Conservation (phyloP, 2,888 invertebrate genomes). For the Pandemis corylana region DNA sequence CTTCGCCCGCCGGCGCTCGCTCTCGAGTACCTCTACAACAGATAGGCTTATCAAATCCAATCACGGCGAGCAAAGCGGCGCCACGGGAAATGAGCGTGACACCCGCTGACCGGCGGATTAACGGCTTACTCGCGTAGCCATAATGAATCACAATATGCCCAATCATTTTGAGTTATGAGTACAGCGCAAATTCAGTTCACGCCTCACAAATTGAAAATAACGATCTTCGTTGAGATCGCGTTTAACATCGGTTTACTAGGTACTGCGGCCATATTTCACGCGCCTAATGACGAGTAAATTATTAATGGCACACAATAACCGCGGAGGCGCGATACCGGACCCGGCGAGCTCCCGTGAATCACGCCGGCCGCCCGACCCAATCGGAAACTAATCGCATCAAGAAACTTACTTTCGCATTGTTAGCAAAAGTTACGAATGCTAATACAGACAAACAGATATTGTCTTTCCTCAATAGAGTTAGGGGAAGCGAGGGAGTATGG, state of each 20-base stretch:
- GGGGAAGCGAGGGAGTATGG: slow-evolving; percentile 30
- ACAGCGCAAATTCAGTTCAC: slow-evolving; percentile 13
- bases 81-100: background rate
- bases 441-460: slow-evolving; percentile 32
- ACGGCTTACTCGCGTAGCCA: background rate
- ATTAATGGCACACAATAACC: slow-evolving; percentile 24
- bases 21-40: background rate
- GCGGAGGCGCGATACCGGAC: background rate
- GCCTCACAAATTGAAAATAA: slow-evolving; percentile 31
- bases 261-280: slow-evolving; percentile 31
- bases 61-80: background rate
- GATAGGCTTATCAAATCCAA: slow-evolving; percentile 14
- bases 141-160: background rate
- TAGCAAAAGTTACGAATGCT: slow-evolving; percentile 28
- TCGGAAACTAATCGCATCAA: background rate
- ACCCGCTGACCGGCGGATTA: background rate
- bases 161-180: slow-evolving; percentile 14
- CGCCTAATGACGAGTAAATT: slow-evolving; percentile 34
- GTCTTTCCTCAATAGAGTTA: slow-evolving; percentile 20
- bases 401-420: slow-evolving; percentile 11
- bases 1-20: background rate
- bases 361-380: background rate
- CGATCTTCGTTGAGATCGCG: slow-evolving; percentile 18
- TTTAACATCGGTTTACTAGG: slow-evolving; percentile 17
- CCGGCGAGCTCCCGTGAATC: background rate